Evolutionary conservation across 2,113 vertebrate species (phyloP).

Genomic region (Carollia perspicillata): DNA sequence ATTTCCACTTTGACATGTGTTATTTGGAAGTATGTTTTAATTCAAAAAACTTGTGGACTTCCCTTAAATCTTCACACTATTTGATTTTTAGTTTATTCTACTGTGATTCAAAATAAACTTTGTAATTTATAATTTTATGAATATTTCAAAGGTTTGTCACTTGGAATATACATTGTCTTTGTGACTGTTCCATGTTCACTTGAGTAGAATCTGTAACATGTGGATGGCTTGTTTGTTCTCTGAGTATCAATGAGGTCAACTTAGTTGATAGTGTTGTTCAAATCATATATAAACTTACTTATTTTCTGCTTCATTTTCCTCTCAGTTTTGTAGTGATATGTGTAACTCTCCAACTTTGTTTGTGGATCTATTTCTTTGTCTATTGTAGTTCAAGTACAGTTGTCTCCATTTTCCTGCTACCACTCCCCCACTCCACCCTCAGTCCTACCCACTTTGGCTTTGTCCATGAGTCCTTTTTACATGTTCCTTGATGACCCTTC

Average conservation of each 20-base stretch:
- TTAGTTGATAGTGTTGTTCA: background rate
- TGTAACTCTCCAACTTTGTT: background rate
- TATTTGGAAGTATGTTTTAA: background rate
- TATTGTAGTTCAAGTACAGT: too few species aligned
- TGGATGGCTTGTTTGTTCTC: background rate
- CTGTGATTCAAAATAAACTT: background rate
- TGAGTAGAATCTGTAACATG: background rate
- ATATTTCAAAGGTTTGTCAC: background rate
- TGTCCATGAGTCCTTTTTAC: too few species aligned
- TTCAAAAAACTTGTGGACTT: background rate
- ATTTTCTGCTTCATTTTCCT: background rate
- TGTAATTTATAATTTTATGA: background rate
- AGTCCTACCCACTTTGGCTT: too few species aligned
- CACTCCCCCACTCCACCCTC: too few species aligned
- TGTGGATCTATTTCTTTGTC: background rate
- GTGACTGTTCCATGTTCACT: background rate
- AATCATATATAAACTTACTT: background rate
- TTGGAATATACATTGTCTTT: background rate
- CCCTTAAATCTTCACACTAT: background rate
- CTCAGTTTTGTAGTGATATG: background rate
- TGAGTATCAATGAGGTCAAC: background rate
- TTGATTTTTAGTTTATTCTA: background rate
- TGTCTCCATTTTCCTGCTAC: too few species aligned
- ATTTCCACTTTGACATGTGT: background rate
- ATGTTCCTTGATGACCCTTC: too few species aligned